Base-by-base conservation (phyloP, 2,888 invertebrate genomes). In the Bimastos eiseni region DNA sequence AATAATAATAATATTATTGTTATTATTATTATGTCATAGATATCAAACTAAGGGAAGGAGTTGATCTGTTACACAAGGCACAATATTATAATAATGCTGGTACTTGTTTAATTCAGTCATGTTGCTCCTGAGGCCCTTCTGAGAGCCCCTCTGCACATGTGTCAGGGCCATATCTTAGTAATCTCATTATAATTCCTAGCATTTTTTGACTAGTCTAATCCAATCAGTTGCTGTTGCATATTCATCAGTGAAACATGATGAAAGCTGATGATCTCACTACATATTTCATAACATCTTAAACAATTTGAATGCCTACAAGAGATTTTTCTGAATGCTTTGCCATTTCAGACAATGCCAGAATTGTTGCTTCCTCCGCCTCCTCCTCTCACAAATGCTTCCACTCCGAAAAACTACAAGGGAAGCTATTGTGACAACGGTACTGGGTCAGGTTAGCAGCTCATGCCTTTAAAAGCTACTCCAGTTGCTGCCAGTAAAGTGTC, bases 291-390 rank as follows among this genome's bases (percentile, higher is more conserved):
- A n/a, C 70, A n/a, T 70, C 30, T 70, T 30, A 70, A 70, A 70
- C n/a, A 15, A n/a, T 70, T 70, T n/a, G 8, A n/a, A 70, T 70
- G 70, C 70, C 70, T 70, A 6, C n/a, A 70, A 1, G 70, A n/a
- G 70, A 70, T 30, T n/a, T 70, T 70, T 70, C 70, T 70, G 70
- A 70, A n/a, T 70, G 70, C 8, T 70, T n/a, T 70, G n/a, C n/a
- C 8, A n/a, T 70, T 70, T 70, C 70, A 70, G 70, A 37, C 34
- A 37, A 33, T 55, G 90, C 90, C 90, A 49, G 90, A 89, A 55
- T 37, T 89, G 70, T 37, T 89, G 70, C 55, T 89, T 44, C 90
- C 90, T 30, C 90, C 70, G 33, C 90, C 90, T n/a, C 90, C 90
- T 37, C 90, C 70, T 49, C 37, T 89, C 21, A 15, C 90, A 34